phyloP scores from a whole-genome alignment of 2,888 invertebrate genomes.

The Antheraea assamensis region DNA sequence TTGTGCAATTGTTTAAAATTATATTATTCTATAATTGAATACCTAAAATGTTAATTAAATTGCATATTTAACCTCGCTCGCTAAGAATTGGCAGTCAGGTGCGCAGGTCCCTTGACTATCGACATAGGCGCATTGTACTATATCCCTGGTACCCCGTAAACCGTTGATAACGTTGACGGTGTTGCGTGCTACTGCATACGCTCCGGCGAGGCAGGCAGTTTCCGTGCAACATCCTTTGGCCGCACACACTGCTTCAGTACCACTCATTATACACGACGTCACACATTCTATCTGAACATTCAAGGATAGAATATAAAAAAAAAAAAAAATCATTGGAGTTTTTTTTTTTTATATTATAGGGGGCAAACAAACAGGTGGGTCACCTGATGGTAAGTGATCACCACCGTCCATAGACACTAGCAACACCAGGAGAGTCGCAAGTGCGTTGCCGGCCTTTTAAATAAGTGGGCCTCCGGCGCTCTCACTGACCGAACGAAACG shows the following conservation, averaged over 20 bases:
- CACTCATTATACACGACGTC: conserved; percentile 71
- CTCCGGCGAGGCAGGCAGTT: conserved; percentile 67
- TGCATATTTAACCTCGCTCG: conserved; percentile 57
- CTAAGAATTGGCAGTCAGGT: conserved; percentile 70
- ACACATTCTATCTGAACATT: conserved; percentile 63
- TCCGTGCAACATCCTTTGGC: conserved; percentile 56
- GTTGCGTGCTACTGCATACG: conserved; percentile 68
- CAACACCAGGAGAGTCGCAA: too few species aligned
- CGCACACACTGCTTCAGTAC: conserved; percentile 59
- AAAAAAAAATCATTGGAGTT: too few species aligned
- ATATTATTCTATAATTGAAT: too few species aligned
- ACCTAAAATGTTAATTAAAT: background rate
- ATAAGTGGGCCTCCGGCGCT: too few species aligned
- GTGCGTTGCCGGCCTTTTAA: too few species aligned
- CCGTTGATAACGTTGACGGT: conserved; percentile 69
- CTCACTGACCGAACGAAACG: too few species aligned
- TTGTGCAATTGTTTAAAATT: too few species aligned
- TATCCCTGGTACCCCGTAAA: conserved; percentile 54
- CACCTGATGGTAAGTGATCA: too few species aligned
- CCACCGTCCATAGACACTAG: too few species aligned
- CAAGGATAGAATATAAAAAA: background rate
- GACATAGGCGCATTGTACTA: conserved; percentile 66
- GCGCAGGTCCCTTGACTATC: conserved; percentile 66
- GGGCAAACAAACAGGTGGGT: too few species aligned
- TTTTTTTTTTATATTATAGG: too few species aligned